These are phyloP conservation scores for Mesoclemmys tuberculata DNA, from an alignment of 2,113 vertebrate species.

Conservation along the genomic window DNA sequence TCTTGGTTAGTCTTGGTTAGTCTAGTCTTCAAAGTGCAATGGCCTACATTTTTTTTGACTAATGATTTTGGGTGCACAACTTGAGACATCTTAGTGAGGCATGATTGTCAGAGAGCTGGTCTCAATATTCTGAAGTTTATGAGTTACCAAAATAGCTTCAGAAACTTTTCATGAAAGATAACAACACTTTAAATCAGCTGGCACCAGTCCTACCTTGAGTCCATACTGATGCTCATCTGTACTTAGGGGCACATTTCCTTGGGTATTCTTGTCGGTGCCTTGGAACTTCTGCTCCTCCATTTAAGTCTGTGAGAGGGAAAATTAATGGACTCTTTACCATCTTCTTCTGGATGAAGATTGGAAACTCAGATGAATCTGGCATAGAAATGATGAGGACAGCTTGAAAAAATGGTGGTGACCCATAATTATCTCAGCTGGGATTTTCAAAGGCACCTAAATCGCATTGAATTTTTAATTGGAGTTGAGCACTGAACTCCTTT, in stretches of 20 bases:
- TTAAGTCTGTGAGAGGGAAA: background rate
- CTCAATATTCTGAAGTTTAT: background rate
- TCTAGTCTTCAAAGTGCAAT: background rate
- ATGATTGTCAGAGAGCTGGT: background rate
- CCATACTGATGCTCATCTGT: background rate
- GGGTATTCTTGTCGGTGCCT: background rate
- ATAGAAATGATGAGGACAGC: no score
- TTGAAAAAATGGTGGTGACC: no score
- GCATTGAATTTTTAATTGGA: no score
- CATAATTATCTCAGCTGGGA: no score
- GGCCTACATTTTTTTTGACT: background rate
- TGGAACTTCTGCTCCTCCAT: fast-evolving
- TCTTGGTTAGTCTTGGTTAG: no score
- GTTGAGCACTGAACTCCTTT: no score
- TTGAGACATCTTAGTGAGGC: background rate
- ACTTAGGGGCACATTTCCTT: no score
- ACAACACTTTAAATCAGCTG: background rate
- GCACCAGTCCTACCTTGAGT: background rate
- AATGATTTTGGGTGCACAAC: background rate
- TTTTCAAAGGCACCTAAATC: no score
- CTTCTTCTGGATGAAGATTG: no score
- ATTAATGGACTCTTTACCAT: no score
- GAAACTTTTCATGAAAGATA: background rate
- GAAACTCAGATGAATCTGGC: no score
- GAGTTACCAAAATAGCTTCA: background rate